Percentiles rank a stretch among this genome's conserved stretches.
Conservation (phyloP, 2,888 invertebrate genomes). For the Osedax frankpressi region DNA sequence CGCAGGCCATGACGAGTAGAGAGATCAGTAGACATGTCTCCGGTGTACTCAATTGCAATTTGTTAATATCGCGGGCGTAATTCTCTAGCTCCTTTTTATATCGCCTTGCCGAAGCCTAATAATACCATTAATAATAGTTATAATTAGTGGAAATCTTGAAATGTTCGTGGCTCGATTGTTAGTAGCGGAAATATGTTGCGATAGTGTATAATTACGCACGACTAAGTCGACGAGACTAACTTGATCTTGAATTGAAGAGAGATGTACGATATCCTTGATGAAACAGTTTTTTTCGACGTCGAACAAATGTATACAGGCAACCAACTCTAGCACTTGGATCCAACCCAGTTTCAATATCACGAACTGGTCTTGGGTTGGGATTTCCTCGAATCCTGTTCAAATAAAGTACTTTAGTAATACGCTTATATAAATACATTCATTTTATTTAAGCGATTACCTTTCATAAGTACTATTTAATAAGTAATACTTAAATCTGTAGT, state of each 20-base stretch:
- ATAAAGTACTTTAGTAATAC: too few species aligned
- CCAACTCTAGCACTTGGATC: slow-evolving; percentile 8
- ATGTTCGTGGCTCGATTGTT: not conserved
- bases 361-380: slow-evolving; percentile 3
- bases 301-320: slow-evolving; percentile 4
- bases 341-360: slow-evolving; percentile 2
- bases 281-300: not conserved
- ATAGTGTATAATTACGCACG: not conserved
- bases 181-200: not conserved
- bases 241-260: not conserved
- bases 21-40: not conserved
- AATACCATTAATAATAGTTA: too few species aligned
- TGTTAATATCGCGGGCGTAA: slow-evolving; percentile 4
- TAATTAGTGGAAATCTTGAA: not conserved
- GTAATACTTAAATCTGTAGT: too few species aligned
- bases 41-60: not conserved
- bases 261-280: not conserved
- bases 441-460: too few species aligned
- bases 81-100: not conserved
- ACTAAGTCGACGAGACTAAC: not conserved
- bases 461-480: too few species aligned
- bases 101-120: too few species aligned
- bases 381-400: slow-evolving; percentile 5
- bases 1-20: slow-evolving; percentile 10
- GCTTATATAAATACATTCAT: too few species aligned